Conservation (phyloP, 2,888 invertebrate genomes). For the Agriopis leucophaearia region DNA sequence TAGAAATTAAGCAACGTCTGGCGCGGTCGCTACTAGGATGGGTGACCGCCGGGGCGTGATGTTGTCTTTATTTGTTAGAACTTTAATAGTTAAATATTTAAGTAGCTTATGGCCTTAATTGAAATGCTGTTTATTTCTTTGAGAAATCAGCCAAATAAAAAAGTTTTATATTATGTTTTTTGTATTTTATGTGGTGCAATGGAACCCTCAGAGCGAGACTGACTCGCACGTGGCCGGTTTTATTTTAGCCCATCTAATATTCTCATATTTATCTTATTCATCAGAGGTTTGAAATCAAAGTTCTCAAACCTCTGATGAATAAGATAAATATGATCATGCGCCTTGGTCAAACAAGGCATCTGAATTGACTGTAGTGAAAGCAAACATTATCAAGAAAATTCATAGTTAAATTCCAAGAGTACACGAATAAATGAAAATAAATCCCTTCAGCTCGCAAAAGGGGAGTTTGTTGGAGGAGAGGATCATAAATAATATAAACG, state of each 20-base stretch:
- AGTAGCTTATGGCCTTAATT: no score
- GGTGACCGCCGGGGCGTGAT: conserved; percentile 55
- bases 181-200: no score
- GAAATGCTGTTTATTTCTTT: no score
- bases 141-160: no score
- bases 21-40: conserved; percentile 72
- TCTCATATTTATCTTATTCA: neutral
- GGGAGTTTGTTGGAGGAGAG: conserved; percentile 46
- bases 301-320: no score
- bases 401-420: conserved; percentile 13
- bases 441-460: conserved; percentile 38
- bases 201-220: no score
- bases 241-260: neutral
- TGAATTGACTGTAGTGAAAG: conserved; percentile 15
- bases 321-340: no score
- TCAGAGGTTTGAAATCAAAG: neutral
- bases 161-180: neutral
- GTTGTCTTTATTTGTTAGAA: no score
- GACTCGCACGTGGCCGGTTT: no score
- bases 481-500: conserved; percentile 68
- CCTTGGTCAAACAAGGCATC: neutral
- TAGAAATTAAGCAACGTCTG: conserved; percentile 80
- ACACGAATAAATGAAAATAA: conserved; percentile 32
- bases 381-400: conserved; percentile 17
- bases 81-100: no score